These are phyloP conservation scores for Chroicocephalus ridibundus DNA, from an alignment of 2,113 vertebrate genomes.

Conservation along the genomic window DNA sequence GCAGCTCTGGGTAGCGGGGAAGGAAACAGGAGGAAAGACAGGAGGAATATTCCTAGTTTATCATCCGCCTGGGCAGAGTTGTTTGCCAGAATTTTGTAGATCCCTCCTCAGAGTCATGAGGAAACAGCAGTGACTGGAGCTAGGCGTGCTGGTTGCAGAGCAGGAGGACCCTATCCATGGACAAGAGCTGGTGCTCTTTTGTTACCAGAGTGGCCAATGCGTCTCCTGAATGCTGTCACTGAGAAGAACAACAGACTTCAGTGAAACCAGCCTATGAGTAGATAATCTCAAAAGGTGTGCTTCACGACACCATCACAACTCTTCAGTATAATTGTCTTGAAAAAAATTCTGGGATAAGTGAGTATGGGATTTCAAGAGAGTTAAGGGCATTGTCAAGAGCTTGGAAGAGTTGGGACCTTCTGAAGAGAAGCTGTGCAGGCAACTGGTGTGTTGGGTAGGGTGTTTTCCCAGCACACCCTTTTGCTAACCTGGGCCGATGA, in stretches of 20 bases:
- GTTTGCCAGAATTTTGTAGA: not conserved
- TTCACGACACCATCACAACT: not conserved
- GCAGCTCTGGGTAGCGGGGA: not conserved
- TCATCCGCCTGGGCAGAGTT: not conserved
- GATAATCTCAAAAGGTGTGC: not conserved
- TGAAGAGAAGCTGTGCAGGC: not conserved
- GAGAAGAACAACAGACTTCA: not conserved
- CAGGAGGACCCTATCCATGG: not conserved
- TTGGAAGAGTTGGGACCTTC: not conserved
- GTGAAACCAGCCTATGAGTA: not conserved
- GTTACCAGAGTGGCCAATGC: not conserved
- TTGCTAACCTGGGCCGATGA: not conserved
- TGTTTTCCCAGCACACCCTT: not conserved
- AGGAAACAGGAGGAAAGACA: not conserved
- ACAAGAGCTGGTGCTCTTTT: not conserved
- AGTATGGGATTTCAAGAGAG: not conserved
- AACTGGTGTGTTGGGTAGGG: not conserved
- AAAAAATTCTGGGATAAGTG: not conserved
- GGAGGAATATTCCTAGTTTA: not conserved
- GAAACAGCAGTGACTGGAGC: not conserved
- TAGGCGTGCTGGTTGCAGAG: not conserved
- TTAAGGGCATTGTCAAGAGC: not conserved
- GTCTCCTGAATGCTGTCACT: not conserved
- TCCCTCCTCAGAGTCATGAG: not conserved
- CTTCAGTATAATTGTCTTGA: not conserved